These are phyloP conservation scores for Malaclemys terrapin DNA, from an alignment of 2,113 vertebrate genomes.

Conservation along the genomic window DNA sequence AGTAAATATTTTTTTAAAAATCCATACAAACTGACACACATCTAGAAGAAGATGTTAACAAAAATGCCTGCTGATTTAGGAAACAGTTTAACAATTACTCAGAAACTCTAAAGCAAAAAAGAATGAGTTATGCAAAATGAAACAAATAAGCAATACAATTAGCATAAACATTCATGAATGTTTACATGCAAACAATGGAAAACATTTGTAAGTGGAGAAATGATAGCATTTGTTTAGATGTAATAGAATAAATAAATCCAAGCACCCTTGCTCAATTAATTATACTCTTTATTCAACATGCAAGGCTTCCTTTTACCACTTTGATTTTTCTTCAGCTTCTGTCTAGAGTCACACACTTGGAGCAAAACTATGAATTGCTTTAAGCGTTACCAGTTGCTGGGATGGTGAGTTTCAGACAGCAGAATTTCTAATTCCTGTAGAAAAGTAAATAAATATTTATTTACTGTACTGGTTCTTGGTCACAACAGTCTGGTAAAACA, in stretches of 20 bases:
- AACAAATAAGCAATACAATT: constrained; percentile 57
- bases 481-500: not conserved
- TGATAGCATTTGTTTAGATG: constrained; percentile 53
- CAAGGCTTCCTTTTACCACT: constrained; percentile 53
- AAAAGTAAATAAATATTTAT: constrained; percentile 68
- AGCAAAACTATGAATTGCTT: constrained; percentile 75
- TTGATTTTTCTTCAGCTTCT: constrained; percentile 70
- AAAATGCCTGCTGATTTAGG: constrained; percentile 40
- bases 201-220: constrained; percentile 53
- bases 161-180: constrained; percentile 41
- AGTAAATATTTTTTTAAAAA: constrained; percentile 35
- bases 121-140: constrained; percentile 45
- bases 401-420: constrained; percentile 72
- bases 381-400: constrained; percentile 82
- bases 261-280: constrained; percentile 46
- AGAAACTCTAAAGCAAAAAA: constrained; percentile 59
- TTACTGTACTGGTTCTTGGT: constrained; percentile 34
- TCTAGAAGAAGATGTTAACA: constrained; percentile 41
- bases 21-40: constrained; percentile 17
- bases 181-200: constrained; percentile 57
- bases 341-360: constrained; percentile 70
- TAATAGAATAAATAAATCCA: constrained; percentile 27
- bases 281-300: constrained; percentile 35
- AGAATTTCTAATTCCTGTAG: constrained; percentile 65
- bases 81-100: constrained; percentile 49